Conservation (phyloP, 2,113 vertebrate genomes). For the Podarcis cretensis region DNA sequence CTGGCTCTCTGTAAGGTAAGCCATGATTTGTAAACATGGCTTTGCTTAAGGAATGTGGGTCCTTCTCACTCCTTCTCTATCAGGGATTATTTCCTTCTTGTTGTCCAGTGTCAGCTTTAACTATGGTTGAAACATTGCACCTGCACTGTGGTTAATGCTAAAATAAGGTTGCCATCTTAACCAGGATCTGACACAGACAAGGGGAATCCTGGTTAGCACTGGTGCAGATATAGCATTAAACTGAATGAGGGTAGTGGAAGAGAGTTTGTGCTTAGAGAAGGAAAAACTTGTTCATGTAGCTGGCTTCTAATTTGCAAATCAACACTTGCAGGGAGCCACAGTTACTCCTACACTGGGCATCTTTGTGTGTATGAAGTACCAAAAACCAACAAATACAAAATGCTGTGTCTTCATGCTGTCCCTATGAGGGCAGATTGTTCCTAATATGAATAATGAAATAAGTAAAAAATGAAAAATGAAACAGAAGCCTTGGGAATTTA, state of each 20-base stretch:
- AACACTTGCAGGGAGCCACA: not conserved
- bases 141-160: not conserved
- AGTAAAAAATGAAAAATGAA: slow-evolving; percentile 43
- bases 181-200: not conserved
- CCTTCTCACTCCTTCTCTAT: not conserved
- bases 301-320: not conserved
- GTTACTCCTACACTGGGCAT: not conserved
- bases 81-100: too few relatives aligned
- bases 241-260: not conserved
- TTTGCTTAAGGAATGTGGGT: not conserved
- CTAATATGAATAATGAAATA: slow-evolving; percentile 63
- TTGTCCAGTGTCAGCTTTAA: not conserved
- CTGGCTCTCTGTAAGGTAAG: not conserved
- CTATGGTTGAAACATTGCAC: not conserved
- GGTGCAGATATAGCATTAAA: not conserved
- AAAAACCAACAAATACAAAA: slow-evolving; percentile 54
- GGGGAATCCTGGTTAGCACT: not conserved
- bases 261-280: not conserved
- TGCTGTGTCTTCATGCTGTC: slow-evolving; percentile 55
- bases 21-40: not conserved
- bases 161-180: not conserved
- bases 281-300: not conserved
- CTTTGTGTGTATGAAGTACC: slow-evolving; percentile 48
- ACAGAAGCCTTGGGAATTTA: slow-evolving; percentile 73
- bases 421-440: slow-evolving; percentile 62